Evolutionary conservation across 2,797 vertebrate genomes (phyloP), one percentile per base, ranked within the genome.

Genomic region (Rhinophrynus dorsalis): DNA sequence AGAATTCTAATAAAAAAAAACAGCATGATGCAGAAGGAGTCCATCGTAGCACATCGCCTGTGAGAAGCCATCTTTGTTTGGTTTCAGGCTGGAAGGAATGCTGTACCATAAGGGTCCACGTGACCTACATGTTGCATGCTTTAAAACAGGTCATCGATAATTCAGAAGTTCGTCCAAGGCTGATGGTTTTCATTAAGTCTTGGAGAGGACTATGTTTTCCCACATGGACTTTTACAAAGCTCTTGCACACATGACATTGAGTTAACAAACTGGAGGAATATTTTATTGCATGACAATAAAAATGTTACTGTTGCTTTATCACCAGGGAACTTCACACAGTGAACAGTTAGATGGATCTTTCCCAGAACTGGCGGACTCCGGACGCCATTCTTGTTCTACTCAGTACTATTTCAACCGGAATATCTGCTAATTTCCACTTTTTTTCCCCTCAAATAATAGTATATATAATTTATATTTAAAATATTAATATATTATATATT

Each of bases 401-500:
- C 12, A 66, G 15, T 26, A 66, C 44, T 44, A 56, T 29, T 57
- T 44, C 11, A 47, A 35, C 8, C 8, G 33, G 18, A 26, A 57
- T 8, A 52, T 37, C 37, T 18, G n/a, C 3, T 15, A 21, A 21
- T 20, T 47, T 58, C 60, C 68, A 8, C 13, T 13, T 17, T 23
- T 24, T 40, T 63, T 24, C 30, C 57, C 21, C 35, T 67, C 48
- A 72, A 72, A 72, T 72, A 72, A 56, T 42, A 58, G 61, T 50
- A 58, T 63, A 71, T 62, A 60, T 60, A 45, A 72, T 64, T 72
- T 72, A 57, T 72, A 45, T 42, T 40, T 72, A 72, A 72, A 72
- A 72, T 72, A 72, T 65, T 50, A 35, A 72, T 72, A 72, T 72
- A 51, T 51, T 20, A 51, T 51, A 72, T 71, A 71, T 64, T 68